Evolutionary conservation across 2,888 invertebrate genomes (phyloP).

Genomic region (Nemotelus nigrinus): DNA sequence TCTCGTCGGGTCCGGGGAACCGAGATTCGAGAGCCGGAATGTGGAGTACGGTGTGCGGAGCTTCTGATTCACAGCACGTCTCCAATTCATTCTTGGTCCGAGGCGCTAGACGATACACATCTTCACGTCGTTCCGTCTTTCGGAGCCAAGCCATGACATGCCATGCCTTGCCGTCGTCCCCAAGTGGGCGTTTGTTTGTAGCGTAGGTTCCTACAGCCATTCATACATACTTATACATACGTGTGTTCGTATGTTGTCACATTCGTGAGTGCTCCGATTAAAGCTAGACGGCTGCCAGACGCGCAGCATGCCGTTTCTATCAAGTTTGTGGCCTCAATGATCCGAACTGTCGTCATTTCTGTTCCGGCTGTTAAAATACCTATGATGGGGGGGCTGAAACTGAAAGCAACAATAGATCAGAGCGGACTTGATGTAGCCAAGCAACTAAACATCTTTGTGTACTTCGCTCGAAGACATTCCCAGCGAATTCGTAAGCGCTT

Average conservation of each 20-base stretch:
- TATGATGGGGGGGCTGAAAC: neutral
- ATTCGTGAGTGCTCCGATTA: slow-evolving; percentile 44
- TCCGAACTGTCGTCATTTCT: neutral
- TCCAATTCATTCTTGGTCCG: neutral
- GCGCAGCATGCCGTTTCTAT: neutral
- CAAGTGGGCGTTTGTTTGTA: slow-evolving; percentile 47
- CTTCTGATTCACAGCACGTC: slow-evolving; percentile 18
- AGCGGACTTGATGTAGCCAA: neutral
- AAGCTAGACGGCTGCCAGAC: slow-evolving; percentile 38
- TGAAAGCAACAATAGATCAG: neutral
- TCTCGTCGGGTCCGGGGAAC: slow-evolving; percentile 6
- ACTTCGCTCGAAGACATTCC: neutral
- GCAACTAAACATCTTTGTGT: neutral
- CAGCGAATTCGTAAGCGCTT: neutral
- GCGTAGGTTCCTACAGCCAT: too few species aligned
- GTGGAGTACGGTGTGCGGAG: slow-evolving; percentile 4
- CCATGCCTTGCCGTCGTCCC: slow-evolving; percentile 21
- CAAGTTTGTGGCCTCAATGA: neutral
- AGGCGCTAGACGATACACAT: slow-evolving; percentile 28
- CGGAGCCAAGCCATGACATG: neutral
- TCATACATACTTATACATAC: neutral
- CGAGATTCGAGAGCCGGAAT: too few species aligned
- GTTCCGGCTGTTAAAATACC: neutral
- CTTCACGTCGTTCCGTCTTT: neutral
- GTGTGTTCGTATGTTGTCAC: slow-evolving; percentile 45